phyloP scores from a whole-genome alignment of 2,113 vertebrate genomes.

The Oryzias melastigma region DNA sequence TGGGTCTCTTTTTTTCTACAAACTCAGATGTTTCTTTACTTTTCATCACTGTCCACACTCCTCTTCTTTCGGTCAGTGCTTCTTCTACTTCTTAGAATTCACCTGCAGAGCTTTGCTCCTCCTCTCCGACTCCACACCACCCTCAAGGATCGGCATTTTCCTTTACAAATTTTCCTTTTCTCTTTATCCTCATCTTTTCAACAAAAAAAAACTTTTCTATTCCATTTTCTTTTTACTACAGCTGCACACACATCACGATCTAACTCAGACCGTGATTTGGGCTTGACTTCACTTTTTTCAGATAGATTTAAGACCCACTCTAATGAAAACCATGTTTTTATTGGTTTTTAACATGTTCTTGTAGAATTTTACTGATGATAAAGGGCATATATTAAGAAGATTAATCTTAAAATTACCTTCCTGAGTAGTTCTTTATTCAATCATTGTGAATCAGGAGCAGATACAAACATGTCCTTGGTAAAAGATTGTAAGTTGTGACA shows the following conservation, averaged over 20 bases:
- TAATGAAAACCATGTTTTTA: too few species aligned
- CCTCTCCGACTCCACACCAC: slow-evolving; percentile 2
- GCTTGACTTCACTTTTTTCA: neutral
- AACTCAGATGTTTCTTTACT: neutral
- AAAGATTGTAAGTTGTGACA: too few species aligned
- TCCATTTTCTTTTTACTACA: slow-evolving; percentile 18
- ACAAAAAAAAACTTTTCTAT: neutral
- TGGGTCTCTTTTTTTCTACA: slow-evolving; percentile 16
- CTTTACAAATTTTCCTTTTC: slow-evolving; percentile 44
- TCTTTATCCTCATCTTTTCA: slow-evolving; percentile 7
- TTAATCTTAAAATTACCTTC: too few species aligned
- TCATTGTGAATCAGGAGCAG: too few species aligned
- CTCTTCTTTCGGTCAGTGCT: neutral
- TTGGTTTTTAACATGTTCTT: too few species aligned
- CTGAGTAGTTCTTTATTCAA: too few species aligned
- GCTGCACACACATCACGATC: slow-evolving; percentile 33
- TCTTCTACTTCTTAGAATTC: slow-evolving; percentile 29
- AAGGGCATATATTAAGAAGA: too few species aligned
- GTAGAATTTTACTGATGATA: too few species aligned
- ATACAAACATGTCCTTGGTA: too few species aligned
- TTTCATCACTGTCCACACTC: neutral
- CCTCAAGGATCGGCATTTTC: slow-evolving; percentile 68
- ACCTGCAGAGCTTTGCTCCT: slow-evolving; percentile 62
- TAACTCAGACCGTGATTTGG: slow-evolving; percentile 23
- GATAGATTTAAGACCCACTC: too few species aligned